Evolutionary conservation across 2,888 invertebrate species (phyloP).

Genomic region (Cremastobaeus sp.): DNA sequence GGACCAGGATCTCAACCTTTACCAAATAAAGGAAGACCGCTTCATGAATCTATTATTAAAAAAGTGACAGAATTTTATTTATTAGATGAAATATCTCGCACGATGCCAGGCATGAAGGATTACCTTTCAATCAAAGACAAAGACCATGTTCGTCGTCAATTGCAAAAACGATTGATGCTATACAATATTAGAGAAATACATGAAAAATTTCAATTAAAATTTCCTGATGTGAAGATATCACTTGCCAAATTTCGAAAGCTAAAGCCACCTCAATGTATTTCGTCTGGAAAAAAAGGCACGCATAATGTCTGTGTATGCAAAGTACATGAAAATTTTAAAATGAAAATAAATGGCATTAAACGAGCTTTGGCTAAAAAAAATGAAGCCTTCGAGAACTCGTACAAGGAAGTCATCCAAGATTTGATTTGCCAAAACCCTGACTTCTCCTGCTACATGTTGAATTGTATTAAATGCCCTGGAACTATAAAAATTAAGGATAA

Average conservation of each 20-base stretch:
- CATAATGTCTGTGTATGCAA: slow-evolving; percentile 30
- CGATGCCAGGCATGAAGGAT: slow-evolving; percentile 29
- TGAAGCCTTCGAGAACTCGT: background rate
- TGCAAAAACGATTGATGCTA: slow-evolving; percentile 29
- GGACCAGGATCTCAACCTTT: slow-evolving; percentile 4
- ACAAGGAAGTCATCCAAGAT: background rate
- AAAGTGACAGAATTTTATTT: slow-evolving; percentile 19
- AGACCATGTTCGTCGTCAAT: slow-evolving; percentile 6
- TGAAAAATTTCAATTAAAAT: background rate
- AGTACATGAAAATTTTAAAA: slow-evolving; percentile 5
- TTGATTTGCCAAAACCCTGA: slow-evolving; percentile 3
- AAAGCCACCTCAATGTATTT: slow-evolving; percentile 30
- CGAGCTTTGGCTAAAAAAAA: background rate
- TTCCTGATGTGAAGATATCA: slow-evolving; percentile 28
- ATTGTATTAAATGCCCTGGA: slow-evolving; percentile 2
- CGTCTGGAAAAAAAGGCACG: slow-evolving; percentile 27
- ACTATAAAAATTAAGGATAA: background rate
- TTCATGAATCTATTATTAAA: background rate
- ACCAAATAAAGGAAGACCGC: background rate
- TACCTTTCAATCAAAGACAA: slow-evolving; percentile 5
- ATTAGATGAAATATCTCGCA: slow-evolving; percentile 18
- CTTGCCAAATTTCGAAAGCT: slow-evolving; percentile 32
- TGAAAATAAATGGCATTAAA: slow-evolving; percentile 16
- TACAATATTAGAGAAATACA: slow-evolving; percentile 12
- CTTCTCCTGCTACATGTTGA: slow-evolving; percentile 3